Evolutionary conservation across 2,113 vertebrate species (phyloP).

Genomic region (Podarcis raffonei): DNA sequence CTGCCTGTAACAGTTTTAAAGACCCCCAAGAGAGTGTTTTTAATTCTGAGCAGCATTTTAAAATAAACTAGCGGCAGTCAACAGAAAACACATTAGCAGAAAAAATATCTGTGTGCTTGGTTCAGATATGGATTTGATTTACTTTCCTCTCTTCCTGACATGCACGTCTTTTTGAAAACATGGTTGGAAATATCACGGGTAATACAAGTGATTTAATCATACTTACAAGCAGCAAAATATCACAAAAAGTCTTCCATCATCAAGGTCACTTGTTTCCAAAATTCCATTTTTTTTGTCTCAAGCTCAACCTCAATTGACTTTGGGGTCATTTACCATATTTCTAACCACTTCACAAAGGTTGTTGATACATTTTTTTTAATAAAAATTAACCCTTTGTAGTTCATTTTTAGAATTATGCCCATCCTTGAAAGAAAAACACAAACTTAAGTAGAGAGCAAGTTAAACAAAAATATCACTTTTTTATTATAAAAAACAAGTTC

Average conservation of each 20-base stretch:
- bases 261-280: conserved; percentile 94
- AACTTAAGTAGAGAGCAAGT: conserved; percentile 93
- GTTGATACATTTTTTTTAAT: conserved; percentile 89
- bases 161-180: conserved; percentile 84
- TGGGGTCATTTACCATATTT: conserved; percentile 94
- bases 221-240: conserved; percentile 97
- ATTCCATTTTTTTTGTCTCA: conserved; percentile 93
- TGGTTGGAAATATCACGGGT: conserved; percentile 82
- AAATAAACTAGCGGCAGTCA: conserved; percentile 71
- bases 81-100: conserved; percentile 75
- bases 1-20: conserved; percentile 62
- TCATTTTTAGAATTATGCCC: conserved; percentile 94
- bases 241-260: conserved; percentile 92
- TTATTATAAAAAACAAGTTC: conserved; percentile 67
- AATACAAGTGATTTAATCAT: conserved; percentile 88
- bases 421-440: conserved; percentile 94
- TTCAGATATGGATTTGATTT: conserved; percentile 74
- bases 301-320: conserved; percentile 93
- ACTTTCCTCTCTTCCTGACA: conserved; percentile 79
- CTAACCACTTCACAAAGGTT: conserved; percentile 95
- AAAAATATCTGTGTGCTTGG: conserved; percentile 69
- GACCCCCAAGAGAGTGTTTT: conserved; percentile 50
- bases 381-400: conserved; percentile 96
- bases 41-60: conserved; percentile 56
- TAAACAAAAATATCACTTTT: conserved; percentile 80